Evolutionary conservation across 2,888 invertebrate genomes (phyloP), one percentile per base, ranked within the genome.

Genomic region (Watsonalla cultraria): DNA sequence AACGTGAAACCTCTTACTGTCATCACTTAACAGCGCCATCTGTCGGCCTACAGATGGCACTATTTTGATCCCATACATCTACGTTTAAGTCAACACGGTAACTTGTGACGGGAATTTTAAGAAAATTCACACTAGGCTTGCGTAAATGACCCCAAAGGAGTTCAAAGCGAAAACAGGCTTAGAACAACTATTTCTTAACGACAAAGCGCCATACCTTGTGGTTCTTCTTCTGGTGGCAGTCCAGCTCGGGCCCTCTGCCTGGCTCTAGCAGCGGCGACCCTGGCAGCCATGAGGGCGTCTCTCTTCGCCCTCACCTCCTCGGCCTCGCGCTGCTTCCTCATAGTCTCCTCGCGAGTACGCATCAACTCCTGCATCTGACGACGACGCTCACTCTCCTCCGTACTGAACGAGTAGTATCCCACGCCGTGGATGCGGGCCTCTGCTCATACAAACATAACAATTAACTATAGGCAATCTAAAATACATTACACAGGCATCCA

Each of bases 341-440:
- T 80, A 0, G 97, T 97, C 70, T 95, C 94, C 56, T 93, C 88
- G 0, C 97, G 92, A 35, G 94, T 82, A 61, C 94, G 93, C 51
- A 93, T 91, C 54, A 99, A 87, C 65, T 94, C 94, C 51, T 94
- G 94, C 91, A 97, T 96, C 82, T 99, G 97, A 66, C 94, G 93
- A 0, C 92, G 88, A 64, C 98, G 93, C 70, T 94, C 93, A 2
- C 92, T 91, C 66, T 97, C 97, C 68, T 98, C 96, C 47, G 95
- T 95, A 11, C 98, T 96, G 82, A 99, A 98, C 24, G 95, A 93
- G 84, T 95, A 98, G 85, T 97, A 99, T 6, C 96, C 97, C 14
- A 97, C 97, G 72, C 98, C 99, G 76, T 98, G 98, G 9, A 94
- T 93, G 58, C 98, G 92, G 0, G 98, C 96, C 93, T 99, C 98